Evolutionary conservation across 2,113 vertebrate genomes (phyloP).

Genomic region (Rhegmatorhina hoffmannsi): DNA sequence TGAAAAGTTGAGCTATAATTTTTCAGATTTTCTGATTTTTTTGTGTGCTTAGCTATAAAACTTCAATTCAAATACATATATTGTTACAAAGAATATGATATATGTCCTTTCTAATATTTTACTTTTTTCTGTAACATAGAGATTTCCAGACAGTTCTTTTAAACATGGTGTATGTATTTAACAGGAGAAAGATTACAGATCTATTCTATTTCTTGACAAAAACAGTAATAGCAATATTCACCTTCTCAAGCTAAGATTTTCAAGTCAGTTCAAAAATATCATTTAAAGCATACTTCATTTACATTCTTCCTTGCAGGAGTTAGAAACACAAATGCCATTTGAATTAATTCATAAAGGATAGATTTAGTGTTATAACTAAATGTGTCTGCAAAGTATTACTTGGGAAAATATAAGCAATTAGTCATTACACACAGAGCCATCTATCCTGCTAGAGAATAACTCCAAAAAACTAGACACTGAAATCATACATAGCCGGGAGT

Average conservation of each 20-base stretch:
- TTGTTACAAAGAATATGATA: neutral
- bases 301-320: neutral
- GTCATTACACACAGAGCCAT: constrained; percentile 28
- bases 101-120: neutral
- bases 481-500: constrained; percentile 1
- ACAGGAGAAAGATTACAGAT: neutral
- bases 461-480: constrained; percentile 1
- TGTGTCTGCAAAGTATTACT: constrained; percentile 19
- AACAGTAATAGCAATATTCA: neutral
- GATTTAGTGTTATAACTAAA: constrained; percentile 43
- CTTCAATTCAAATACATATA: neutral
- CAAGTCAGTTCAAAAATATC: neutral
- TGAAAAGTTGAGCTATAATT: neutral
- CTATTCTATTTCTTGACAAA: neutral
- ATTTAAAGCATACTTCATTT: neutral
- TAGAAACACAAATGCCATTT: constrained; percentile 3
- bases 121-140: neutral
- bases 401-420: constrained; percentile 30
- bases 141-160: neutral
- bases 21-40: neutral
- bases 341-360: constrained; percentile 59
- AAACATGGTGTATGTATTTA: neutral
- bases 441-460: constrained; percentile 20
- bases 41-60: neutral
- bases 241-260: neutral